phyloP scores from a whole-genome alignment of 2,797 vertebrate genomes.

The Macrochelys suwanniensis region DNA sequence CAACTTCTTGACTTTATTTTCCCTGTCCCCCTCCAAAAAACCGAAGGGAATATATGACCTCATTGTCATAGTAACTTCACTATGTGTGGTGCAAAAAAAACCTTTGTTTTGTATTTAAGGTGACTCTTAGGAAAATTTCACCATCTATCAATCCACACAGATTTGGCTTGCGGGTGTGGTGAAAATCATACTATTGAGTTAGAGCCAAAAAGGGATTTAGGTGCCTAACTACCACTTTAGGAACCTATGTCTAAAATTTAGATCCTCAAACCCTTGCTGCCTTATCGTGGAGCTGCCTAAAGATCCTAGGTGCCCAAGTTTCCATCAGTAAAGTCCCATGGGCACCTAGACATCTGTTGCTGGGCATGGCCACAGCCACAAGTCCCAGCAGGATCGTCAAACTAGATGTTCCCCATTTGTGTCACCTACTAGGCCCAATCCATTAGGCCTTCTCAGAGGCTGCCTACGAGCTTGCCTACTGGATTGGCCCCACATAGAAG shows the following conservation, averaged over 20 bases:
- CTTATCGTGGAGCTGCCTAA: background rate
- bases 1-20: background rate
- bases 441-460: too few species aligned
- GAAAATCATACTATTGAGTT: background rate
- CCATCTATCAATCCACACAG: background rate
- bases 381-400: background rate
- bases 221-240: background rate
- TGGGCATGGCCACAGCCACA: background rate
- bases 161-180: background rate
- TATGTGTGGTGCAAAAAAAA: too few species aligned
- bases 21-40: fast-evolving
- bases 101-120: too few species aligned
- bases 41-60: too few species aligned
- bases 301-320: background rate
- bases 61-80: too few species aligned
- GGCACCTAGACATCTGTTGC: background rate
- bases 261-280: background rate
- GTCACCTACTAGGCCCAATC: too few species aligned
- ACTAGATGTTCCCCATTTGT: too few species aligned
- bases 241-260: background rate
- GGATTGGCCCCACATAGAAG: background rate
- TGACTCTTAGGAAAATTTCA: background rate
- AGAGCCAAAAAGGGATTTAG: background rate
- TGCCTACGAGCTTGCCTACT: background rate
- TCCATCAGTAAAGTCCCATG: background rate